Base-by-base conservation (phyloP, 2,797 vertebrate genomes). In the Syngnathus rostellatus region DNA sequence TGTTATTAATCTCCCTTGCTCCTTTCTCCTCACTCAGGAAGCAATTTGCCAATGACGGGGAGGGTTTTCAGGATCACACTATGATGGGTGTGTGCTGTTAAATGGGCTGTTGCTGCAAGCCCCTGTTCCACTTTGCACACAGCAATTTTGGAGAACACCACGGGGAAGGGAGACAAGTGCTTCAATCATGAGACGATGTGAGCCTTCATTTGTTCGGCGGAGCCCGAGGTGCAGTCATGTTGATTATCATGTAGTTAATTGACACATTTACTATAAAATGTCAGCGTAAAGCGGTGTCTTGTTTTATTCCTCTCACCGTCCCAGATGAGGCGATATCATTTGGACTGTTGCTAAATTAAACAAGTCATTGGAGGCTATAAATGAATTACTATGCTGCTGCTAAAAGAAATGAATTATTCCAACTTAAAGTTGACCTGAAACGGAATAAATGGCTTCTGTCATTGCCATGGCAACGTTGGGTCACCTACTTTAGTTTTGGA, bases 71-170 rank as follows among this genome's bases (percentile, higher is more conserved):
- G 64, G 51, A 19, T 68, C 37, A 8, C 12, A 16, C 43, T 66
- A 55, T 62, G 11, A 21, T 64, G 62, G 53, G 21, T 45, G 50
- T 61, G 12, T 66, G 55, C 46, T 62, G 65, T 81, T 21, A 74
- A 65, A 73, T 73, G 62, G 73, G 70, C 69, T 64, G 67, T 66
- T 59, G 63, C 17, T 23, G 70, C 48, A 51, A 64, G 38, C 37
- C 7, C 39, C 6, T 74, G 61, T 71, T 81, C 76, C 69, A 68
- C 62, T 75, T 71, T 43, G 45, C 21, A 39, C 19, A 8, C 39
- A 68, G 53, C 60, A 67, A 62, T 73, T 77, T 66, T 54, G 21
- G 62, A 74, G 71, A 65, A 67, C 63, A 68, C 45, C 1, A 6
- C 37, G 31, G 17, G 31, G 37, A 68, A 66, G 68, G 66, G 55